Base-by-base conservation (phyloP, 2,888 invertebrate genomes). In the Thymelicus sylvestris region DNA sequence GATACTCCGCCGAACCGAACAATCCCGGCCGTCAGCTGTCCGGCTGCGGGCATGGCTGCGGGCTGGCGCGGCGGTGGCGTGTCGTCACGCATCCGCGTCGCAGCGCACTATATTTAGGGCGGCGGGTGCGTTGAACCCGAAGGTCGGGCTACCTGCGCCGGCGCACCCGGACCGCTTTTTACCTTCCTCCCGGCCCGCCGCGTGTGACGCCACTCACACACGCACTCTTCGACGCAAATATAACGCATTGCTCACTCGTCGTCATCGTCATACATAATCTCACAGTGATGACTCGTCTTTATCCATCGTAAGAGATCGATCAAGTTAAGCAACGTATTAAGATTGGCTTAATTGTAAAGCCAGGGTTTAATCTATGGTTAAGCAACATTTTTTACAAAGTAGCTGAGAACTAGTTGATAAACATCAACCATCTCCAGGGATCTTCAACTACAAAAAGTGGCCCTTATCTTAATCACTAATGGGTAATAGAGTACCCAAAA, bases 71-170 rank as follows among this genome's bases (percentile, higher is more conserved):
- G 15, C 50, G 50, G 50, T 55, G 55, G 19, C 55, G 55, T 24
- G 55, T 55, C 55, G 55, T 55, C 55, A 39, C 69, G 64, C 63
- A 59, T 63, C 68, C 68, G 69, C 69, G 69, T 64, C 15, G 64
- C 59, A 38, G 59, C 68, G 63, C 63, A 65, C 69, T 79, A 79
- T 79, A 79, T 79, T 76, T 79, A 79, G 78, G 80, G 74, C 79
- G 78, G 80, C 71, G 71, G 78, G 78, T 47, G 69, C 85, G 74
- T 78, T 83, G 85, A 86, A 81, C 86, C 79, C 81, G 78, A 81
- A 83, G 85, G 83, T 79, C 79, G 75, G 73, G 76, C 79, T 85
- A 84, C 85, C 85, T 85, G 85, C 83, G 76, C 76, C 63, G 64
- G 74, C 72, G 72, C 74, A 70, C 63, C 71, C 59, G 66, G 47